Base-by-base conservation (phyloP, 92 coral and sea anemone species). In the Paramuricea clavata region DNA sequence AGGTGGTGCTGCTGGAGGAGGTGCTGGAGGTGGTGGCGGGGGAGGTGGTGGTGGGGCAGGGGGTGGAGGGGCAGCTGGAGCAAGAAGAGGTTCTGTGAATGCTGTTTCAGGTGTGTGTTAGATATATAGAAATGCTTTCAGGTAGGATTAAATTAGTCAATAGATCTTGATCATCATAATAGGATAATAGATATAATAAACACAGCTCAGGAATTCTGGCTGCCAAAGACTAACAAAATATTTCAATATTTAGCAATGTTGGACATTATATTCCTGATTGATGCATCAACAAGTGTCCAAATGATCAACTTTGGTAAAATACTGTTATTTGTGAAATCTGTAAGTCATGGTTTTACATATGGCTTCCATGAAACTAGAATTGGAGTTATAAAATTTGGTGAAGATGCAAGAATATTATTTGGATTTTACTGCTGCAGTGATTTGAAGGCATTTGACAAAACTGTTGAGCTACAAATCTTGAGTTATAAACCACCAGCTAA, bases 61-160 rank as follows among this genome's bases (percentile, higher is more conserved):
- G 0, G 92, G 81, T n/a, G 86, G 70, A 11, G 92, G 44, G n/a
- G 89, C 34, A 6, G 92, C 61, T 9, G 89, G 50, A 12, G 92
- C 61, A 9, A 74, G 67, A 7, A 77, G 2, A 12, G 69, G 74
- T 3, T 85, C 65, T 17, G 59, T 62, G 8, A 76, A 35, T 27
- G 89, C 42, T 21, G 92, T 71, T 13, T 84, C 67, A 9, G 90
- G 85, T 76, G 49, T 25, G 82, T 28, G 10, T 19, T 2, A 50
- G 19, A 30, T 54, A 28, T 49, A 74, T n/a, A n/a, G n/a, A n/a
- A n/a, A n/a, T n/a, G n/a, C n/a, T n/a, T n/a, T n/a, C n/a, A n/a
- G n/a, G n/a, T n/a, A n/a, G n/a, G n/a, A n/a, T n/a, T n/a, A n/a
- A n/a, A n/a, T n/a, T n/a, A n/a, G n/a, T n/a, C n/a, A n/a, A n/a